Percentiles rank a stretch among this genome's conserved stretches.
These are phyloP conservation scores for Drosophila rhopaloa DNA, from an alignment of 1,140 invertebrate genomes.

Conservation along the genomic window DNA sequence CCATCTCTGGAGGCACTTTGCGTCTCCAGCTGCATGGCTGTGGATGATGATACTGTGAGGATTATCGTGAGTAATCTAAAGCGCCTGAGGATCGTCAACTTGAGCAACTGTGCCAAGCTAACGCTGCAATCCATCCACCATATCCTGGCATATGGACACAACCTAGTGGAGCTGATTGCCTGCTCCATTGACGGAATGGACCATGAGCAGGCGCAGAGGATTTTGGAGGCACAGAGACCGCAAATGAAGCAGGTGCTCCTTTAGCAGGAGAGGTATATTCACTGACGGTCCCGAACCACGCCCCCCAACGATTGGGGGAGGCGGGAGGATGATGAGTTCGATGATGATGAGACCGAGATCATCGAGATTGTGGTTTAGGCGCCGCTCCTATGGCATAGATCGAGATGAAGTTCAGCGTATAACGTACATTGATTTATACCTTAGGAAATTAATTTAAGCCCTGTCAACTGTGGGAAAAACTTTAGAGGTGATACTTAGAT, in stretches of 20 bases:
- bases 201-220: slow-evolving; percentile 44
- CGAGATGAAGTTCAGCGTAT: slow-evolving; percentile 35
- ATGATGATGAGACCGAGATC: slow-evolving; percentile 46
- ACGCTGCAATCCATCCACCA: slow-evolving; percentile 52
- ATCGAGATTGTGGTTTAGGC: slow-evolving; percentile 54
- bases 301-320: slow-evolving; percentile 45
- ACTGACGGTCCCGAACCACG: slow-evolving; percentile 56
- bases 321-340: slow-evolving; percentile 31
- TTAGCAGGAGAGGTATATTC: slow-evolving; percentile 76
- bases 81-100: slow-evolving; percentile 54
- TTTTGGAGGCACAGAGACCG: slow-evolving; percentile 40
- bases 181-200: slow-evolving; percentile 69
- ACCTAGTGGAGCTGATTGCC: slow-evolving; percentile 56
- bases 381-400: slow-evolving; percentile 13
- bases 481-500: slow-evolving; percentile 56
- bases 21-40: slow-evolving; percentile 58
- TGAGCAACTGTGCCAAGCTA: slow-evolving; percentile 66
- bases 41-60: slow-evolving; percentile 62
- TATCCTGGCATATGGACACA: slow-evolving; percentile 47
- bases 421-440: slow-evolving; percentile 20
- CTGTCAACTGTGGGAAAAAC: slow-evolving; percentile 21
- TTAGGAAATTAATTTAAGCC: not conserved
- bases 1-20: slow-evolving; percentile 54
- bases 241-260: slow-evolving; percentile 63
- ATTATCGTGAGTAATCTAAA: slow-evolving; percentile 41